Evolutionary conservation across 92 coral and sea anemone species (phyloP), one percentile per base, ranked within the genome.

Genomic region (Siderastrea radians): DNA sequence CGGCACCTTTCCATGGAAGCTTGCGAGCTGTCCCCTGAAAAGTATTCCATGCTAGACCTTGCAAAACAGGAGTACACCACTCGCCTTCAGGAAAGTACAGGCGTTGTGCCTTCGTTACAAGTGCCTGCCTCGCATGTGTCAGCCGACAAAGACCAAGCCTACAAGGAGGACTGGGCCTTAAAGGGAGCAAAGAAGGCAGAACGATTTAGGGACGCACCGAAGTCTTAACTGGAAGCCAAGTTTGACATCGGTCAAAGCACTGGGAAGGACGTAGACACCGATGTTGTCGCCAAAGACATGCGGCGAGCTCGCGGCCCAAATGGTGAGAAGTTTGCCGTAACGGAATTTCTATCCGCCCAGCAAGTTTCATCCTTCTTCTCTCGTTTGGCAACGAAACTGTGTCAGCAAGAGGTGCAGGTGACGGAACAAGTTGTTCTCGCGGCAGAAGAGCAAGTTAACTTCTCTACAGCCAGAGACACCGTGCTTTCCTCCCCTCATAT

Each of bases 341-440:
- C 87, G 15, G 78, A 82, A 49, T 74, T 74, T 72, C 71, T 74
- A 15, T 49, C 77, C n/a, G 26, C 78, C 46, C 68, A 49, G 48
- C 91, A 88, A n/a, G 45, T 88, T 4, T 62, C 86, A 4, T 87
- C 86, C 55, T 87, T 61, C 68, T 87, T 87, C 62, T 87, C 91
- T 3, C 63, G 86, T 16, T 6, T 68, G 75, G 78, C 80, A 9
- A 45, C 84, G n/a, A 77, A 86, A 6, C 16, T 45, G 6, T 59
- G 72, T 4, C 80, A 83, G 55, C 79, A 74, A 49, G 14, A 50
- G 46, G 50, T n/a, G 43, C 53, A 58, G 3, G 68, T 83, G 68
- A 72, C 80, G 38, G 68, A 57, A 26, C 78, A 38, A 73, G 71
- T 72, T 53, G 87, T 46, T 6, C 69, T 55, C 19, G 80, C 58